Evolutionary conservation across 2,888 invertebrate species (phyloP), one percentile per base, ranked within the genome.

Genomic region (Mesopsocus fuscifrons): DNA sequence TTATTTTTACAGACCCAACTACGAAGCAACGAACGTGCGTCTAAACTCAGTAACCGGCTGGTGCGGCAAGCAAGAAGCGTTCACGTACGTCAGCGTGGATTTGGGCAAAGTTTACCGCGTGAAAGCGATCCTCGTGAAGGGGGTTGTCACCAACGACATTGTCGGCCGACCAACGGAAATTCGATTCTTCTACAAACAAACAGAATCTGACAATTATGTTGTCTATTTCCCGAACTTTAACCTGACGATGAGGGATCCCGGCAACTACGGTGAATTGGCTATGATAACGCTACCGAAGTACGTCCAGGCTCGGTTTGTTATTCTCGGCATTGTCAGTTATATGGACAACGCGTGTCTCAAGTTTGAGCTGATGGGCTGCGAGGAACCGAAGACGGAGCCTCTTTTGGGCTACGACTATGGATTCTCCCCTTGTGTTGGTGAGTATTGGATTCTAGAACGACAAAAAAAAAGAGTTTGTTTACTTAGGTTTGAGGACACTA

Each of bases 141-240:
- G 91, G 42, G 91, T 92, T 4, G 87, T 92, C 2, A 91, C 91
- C 0, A 89, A 89, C 51, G 91, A 91, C 54, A 87, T 91, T 48
- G 91, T 91, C 2, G 94, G 94, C 41, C 73, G 94, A 47, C 94
- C 94, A 2, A 94, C 92, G 1, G 92, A 94, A 67, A 88, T 95
- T 47, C 72, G 94, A 50, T 89, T 95, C 64, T 95, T 95, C 69
- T 94, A 94, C 61, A 95, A 95, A 60, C 85, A 88, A 65, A 75
- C 85, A 17, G 91, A 89, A 61, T 78, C 71, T 52, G 92, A 92
- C 57, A 92, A 92, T 57, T 94, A 91, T 56, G 91, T 94, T 3
- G 91, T 94, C 1, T 94, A 94, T 56, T 94, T 91, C 69, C 92
- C 94, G 40, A 94, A 94, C 57, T 91, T 91, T 59, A 92, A 91